Conservation (phyloP, 2,797 vertebrate genomes). For the Synanceia verrucosa region DNA sequence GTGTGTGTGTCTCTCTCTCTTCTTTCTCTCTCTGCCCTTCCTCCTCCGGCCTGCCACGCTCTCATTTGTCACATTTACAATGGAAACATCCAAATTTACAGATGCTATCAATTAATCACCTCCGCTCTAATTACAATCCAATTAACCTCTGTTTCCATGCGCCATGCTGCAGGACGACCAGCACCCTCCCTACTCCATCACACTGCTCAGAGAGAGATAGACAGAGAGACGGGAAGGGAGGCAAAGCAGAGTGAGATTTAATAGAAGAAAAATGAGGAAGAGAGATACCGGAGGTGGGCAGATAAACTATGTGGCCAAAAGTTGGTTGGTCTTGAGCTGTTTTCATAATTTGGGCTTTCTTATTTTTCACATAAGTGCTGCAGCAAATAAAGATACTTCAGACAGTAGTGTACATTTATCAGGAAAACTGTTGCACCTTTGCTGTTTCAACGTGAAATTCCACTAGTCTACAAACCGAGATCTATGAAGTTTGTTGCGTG, state of each 20-base stretch:
- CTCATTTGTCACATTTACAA: conserved; percentile 86
- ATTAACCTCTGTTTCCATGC: conserved; percentile 83
- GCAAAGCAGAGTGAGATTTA: conserved; percentile 57
- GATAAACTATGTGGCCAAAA: conserved; percentile 25
- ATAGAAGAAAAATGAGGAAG: conserved; percentile 52
- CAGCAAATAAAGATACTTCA: background rate
- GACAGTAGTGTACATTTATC: background rate
- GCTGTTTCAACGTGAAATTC: too few species aligned
- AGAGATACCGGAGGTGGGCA: conserved; percentile 29
- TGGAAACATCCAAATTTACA: conserved; percentile 86
- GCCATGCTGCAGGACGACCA: conserved; percentile 75
- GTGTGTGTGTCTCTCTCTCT: conserved; percentile 12
- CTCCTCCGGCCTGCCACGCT: conserved; percentile 66
- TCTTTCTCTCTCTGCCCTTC: conserved; percentile 60
- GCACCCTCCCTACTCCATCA: conserved; percentile 75
- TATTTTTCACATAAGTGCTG: background rate
- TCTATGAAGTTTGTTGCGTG: background rate
- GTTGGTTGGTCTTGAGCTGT: background rate
- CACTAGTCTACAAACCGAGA: background rate
- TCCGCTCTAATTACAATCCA: conserved; percentile 86
- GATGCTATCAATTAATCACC: conserved; percentile 87
- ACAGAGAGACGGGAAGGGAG: conserved; percentile 32
- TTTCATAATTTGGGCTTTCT: background rate
- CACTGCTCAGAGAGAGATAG: conserved; percentile 57
- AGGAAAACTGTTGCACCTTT: too few species aligned